phyloP scores from a whole-genome alignment of 2,797 vertebrate species.

The Delichon dasypus region DNA sequence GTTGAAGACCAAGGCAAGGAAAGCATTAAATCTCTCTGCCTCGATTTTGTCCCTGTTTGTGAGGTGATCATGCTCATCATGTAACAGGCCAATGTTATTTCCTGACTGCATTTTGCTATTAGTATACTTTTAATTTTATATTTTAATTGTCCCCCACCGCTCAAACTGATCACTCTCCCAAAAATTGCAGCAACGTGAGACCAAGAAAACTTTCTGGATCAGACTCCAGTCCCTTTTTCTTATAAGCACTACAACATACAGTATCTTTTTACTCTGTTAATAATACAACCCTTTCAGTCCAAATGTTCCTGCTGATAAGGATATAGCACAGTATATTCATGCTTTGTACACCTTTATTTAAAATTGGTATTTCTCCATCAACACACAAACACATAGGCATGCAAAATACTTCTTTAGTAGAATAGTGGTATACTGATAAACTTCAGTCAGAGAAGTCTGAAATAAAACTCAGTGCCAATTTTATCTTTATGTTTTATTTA shows the following conservation, averaged over 20 bases:
- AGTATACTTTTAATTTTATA: not conserved
- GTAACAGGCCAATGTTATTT: rapidly evolving
- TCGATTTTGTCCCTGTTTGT: rapidly evolving
- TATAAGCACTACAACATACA: not conserved
- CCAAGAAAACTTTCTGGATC: not conserved
- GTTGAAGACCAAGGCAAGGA: not conserved
- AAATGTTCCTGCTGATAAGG: not conserved
- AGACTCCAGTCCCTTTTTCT: not conserved
- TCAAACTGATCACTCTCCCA: not conserved
- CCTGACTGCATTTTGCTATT: not conserved
- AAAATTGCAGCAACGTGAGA: not conserved
- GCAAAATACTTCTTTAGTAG: not conserved
- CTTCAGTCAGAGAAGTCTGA: not conserved
- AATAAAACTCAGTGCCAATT: not conserved
- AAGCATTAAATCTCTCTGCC: not conserved
- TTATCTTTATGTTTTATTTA: not conserved
- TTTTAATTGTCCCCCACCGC: not conserved
- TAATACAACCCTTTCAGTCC: not conserved
- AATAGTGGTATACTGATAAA: not conserved
- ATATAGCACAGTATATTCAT: not conserved
- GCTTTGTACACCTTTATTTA: not conserved
- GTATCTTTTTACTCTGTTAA: not conserved
- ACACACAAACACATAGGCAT: not conserved
- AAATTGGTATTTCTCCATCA: not conserved
- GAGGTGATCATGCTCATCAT: not conserved